Percentiles rank a stretch among this genome's conserved stretches.
These are phyloP conservation scores for mouse (Mus musculus) DNA, from an alignment of 2,113 vertebrate species.

Conservation along the genomic window DNA sequence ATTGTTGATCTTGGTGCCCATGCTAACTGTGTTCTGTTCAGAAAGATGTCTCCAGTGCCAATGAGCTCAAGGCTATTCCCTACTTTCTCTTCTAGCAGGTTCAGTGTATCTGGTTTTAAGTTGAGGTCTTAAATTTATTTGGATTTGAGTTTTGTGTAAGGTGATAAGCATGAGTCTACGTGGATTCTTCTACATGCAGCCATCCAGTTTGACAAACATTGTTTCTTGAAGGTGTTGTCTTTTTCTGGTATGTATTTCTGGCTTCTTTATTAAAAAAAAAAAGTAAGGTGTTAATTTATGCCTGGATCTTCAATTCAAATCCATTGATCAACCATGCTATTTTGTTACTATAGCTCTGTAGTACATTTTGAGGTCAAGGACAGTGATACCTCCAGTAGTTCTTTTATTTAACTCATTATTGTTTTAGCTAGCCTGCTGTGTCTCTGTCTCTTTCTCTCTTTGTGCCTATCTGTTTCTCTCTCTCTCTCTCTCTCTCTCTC, in stretches of 20 bases:
- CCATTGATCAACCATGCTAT: background rate
- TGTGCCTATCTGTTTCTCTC: no score
- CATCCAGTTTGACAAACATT: background rate
- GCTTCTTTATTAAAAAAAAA: background rate
- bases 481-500: no score
- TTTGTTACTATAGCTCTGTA: background rate
- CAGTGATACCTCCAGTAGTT: background rate
- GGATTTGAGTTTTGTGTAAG: background rate
- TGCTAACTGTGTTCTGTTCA: background rate
- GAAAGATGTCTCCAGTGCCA: background rate
- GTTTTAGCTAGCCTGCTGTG: background rate
- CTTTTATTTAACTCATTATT: background rate
- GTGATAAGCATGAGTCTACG: background rate
- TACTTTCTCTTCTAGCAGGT: background rate
- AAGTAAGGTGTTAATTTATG: background rate
- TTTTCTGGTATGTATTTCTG: background rate
- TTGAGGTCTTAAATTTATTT: background rate
- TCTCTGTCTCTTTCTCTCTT: no score
- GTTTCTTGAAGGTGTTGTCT: background rate
- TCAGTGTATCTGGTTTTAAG: background rate
- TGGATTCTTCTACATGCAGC: background rate
- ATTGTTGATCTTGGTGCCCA: background rate
- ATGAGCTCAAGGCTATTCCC: background rate
- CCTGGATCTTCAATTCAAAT: background rate
- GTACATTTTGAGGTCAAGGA: background rate